These are phyloP conservation scores for Euura lappo DNA, from an alignment of 1,140 invertebrate genomes.

Conservation along the genomic window DNA sequence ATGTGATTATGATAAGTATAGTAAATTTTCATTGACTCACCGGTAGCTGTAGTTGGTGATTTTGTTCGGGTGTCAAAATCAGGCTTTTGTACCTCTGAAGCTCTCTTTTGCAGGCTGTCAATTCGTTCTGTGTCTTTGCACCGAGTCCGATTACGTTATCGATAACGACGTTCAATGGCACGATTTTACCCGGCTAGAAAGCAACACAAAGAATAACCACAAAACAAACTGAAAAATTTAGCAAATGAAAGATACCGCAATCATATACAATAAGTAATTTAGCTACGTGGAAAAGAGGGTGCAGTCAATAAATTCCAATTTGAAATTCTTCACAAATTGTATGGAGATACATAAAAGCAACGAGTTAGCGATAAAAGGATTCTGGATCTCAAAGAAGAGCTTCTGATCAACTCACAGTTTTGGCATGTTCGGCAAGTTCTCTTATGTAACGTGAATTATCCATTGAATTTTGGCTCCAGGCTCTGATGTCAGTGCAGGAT, in stretches of 20 bases:
- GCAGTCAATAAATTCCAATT: too few species aligned
- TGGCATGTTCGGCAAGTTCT: conserved; percentile 41
- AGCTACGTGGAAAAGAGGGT: too few species aligned
- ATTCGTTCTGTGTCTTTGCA: conserved; percentile 35
- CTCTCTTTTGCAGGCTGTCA: conserved; percentile 31
- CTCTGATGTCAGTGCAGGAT: conserved; percentile 47
- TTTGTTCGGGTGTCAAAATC: conserved; percentile 38
- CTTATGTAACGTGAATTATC: conserved; percentile 49
- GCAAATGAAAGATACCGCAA: not conserved
- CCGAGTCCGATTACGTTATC: conserved; percentile 40
- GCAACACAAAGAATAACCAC: not conserved
- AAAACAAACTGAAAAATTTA: conserved; percentile 4
- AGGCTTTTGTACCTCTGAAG: conserved; percentile 41
- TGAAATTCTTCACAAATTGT: too few species aligned
- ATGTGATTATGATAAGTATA: too few species aligned
- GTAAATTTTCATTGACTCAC: conserved; percentile 22
- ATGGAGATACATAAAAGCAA: not conserved
- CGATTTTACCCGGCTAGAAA: conserved; percentile 33
- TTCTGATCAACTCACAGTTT: not conserved
- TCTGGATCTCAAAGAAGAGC: too few species aligned
- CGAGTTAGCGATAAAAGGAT: not conserved
- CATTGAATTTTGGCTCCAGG: conserved; percentile 46
- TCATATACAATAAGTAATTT: not conserved
- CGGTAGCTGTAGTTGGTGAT: conserved; percentile 28
- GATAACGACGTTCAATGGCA: conserved; percentile 39